Evolutionary conservation across 2,113 vertebrate species (phyloP), one percentile per base, ranked within the genome.

Genomic region (Callionymus lyra): DNA sequence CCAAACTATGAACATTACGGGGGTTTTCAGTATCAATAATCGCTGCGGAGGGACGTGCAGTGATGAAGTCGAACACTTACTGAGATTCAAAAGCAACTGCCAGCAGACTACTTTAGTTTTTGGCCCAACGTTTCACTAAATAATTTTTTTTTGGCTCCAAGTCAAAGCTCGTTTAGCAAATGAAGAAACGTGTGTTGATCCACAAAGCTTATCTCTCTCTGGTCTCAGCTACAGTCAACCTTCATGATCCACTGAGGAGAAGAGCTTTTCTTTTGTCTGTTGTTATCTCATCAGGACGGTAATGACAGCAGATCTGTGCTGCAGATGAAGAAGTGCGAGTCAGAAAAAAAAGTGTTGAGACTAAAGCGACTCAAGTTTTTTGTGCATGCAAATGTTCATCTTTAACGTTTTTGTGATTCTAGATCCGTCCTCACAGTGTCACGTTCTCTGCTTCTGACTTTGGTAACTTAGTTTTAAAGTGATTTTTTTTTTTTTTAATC

Each of bases 41-140:
- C 4, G 8, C 21, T 27, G 21, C 21, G 8, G 21, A 27, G 4
- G 8, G 21, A 27, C 21, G 4, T 27, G 21, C 21, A 27, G 21
- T 27, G 21, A 27, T 27, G 4, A 27, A 27, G 21, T 8, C 21
- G 21, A 4, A 27, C 21, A 27, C 21, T 27, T 27, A 38, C 53
- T 41, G 65, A 65, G 60, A 38, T 41, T 42, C 21, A 38, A 47
- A 58, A 41, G 46, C 47, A 63, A 52, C 46, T 82, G 80, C 81
- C 82, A 84, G 68, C 52, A 72, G 65, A 68, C 70, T 72, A 81
- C 77, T 83, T n/a, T 62, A 68, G 41, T 41, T 19, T 34, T 72
- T 83, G 79, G 77, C 74, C 58, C 50, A 6, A 16, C 31, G 6
- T 54, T 48, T 56, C 35, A 53, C 52, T 14, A 51, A 53, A 50